Evolutionary conservation across 2,113 vertebrate genomes (phyloP).

Genomic region (Chitala chitala): DNA sequence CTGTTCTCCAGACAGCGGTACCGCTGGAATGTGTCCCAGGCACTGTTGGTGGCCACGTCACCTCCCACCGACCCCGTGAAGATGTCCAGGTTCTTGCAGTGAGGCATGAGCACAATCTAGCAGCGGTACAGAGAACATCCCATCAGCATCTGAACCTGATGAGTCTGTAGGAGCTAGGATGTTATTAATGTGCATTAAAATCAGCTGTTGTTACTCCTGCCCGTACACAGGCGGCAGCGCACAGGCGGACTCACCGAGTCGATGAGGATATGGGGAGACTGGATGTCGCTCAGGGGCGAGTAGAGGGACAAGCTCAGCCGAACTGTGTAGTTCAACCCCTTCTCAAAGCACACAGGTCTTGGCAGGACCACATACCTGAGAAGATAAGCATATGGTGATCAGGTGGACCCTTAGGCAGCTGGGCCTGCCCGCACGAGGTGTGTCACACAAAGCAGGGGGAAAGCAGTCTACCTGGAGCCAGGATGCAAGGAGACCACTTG

Average conservation of each 20-base stretch:
- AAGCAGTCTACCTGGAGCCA: slow-evolving; percentile 73
- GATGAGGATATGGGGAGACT: slow-evolving; percentile 85
- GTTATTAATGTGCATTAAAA: background rate
- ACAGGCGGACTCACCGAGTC: slow-evolving; percentile 76
- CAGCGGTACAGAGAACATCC: slow-evolving; percentile 21
- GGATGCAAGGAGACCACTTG: slow-evolving; percentile 83
- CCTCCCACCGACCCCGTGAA: slow-evolving; percentile 79
- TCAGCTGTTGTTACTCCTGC: background rate
- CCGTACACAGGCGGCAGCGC: background rate
- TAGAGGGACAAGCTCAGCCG: slow-evolving; percentile 82
- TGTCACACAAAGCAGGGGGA: background rate
- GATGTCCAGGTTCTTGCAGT: slow-evolving; percentile 90
- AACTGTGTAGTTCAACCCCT: slow-evolving; percentile 85
- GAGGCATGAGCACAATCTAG: slow-evolving; percentile 91
- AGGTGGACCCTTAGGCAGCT: background rate
- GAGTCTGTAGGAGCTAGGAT: background rate
- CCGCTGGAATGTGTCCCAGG: slow-evolving; percentile 90
- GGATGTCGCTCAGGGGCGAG: slow-evolving; percentile 67
- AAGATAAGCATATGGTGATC: slow-evolving; percentile 20
- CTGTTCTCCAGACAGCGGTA: slow-evolving; percentile 94
- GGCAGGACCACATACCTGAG: slow-evolving; percentile 78
- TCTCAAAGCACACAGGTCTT: slow-evolving; percentile 83
- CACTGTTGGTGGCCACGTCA: slow-evolving; percentile 64
- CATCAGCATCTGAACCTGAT: background rate
- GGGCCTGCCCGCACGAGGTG: background rate